Evolutionary conservation across 2,888 invertebrate genomes (phyloP).

Genomic region (Agrilus biguttatus): DNA sequence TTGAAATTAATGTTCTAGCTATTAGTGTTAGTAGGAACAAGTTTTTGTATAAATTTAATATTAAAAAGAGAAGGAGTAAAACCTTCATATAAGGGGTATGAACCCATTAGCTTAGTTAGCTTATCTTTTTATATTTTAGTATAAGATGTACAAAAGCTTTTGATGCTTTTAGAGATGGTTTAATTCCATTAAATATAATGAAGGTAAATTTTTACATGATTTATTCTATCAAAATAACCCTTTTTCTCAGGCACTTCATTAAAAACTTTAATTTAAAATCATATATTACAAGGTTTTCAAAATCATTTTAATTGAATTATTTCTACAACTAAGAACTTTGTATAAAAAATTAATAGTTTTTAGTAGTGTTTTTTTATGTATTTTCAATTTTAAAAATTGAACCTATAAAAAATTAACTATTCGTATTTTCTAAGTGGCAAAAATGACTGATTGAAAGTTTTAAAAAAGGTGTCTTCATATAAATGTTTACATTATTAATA

Average conservation of each 20-base stretch:
- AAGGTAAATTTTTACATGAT: conserved; percentile 31
- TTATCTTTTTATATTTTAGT: conserved; percentile 46
- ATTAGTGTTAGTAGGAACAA: conserved; percentile 39
- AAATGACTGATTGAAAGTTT: too few species aligned
- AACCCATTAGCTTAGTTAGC: conserved; percentile 37
- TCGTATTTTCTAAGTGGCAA: too few species aligned
- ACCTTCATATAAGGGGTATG: conserved; percentile 35
- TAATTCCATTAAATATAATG: conserved; percentile 45
- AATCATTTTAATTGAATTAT: too few species aligned
- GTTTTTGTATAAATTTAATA: conserved; percentile 35
- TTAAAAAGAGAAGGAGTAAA: conserved; percentile 37
- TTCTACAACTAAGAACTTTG: too few species aligned
- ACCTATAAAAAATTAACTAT: too few species aligned
- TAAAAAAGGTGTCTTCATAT: too few species aligned
- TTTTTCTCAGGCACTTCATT: conserved; percentile 37
- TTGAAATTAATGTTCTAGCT: conserved; percentile 33
- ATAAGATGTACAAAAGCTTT: conserved; percentile 47
- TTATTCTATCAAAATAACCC: conserved; percentile 49
- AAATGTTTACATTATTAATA: neutral
- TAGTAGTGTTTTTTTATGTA: neutral
- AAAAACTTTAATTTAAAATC: conserved; percentile 8
- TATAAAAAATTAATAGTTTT: too few species aligned
- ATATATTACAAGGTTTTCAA: too few species aligned
- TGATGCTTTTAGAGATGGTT: conserved; percentile 45
- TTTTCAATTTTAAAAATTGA: too few species aligned